Evolutionary conservation across 2,888 invertebrate species (phyloP), one percentile per base, ranked within the genome.

Genomic region (Ornithoptera alexandrae): DNA sequence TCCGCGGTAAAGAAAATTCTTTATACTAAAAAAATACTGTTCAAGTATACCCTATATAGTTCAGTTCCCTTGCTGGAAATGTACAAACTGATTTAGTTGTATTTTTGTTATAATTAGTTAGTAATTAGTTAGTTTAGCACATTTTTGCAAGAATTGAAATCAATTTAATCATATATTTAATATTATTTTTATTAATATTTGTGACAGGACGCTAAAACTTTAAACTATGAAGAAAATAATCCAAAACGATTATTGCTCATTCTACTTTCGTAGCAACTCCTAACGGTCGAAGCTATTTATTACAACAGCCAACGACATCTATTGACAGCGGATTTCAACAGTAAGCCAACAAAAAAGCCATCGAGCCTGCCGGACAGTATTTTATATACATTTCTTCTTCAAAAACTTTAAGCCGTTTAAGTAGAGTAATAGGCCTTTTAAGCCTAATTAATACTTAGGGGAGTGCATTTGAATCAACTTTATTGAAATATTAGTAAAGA

Each of bases 221-320:
- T 1, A 60, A 60, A 36, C 0, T 36, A 18, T 36, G 60, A 17
- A 17, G 17, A 60, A 5, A 60, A 18, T 60, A 39, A 17, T 36
- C 60, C 39, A 39, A 10, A 39, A 39, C 39, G 39, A 39, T 39
- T 39, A 39, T 8, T 36, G 36, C 24, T 17, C 59, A 18, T 36
- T 42, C 57, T 30, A 56, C 42, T 68, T 56, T 20, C 56, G 42
- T 30, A 53, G 30, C 50, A 53, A 56, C 56, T 46, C 30, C 81
- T 87, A 89, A 88, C 90, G 87, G 88, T 85, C 77, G 83, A 78
- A 82, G 86, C 89, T 90, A 90, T 90, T 90, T 89, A 90, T 90
- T 90, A 90, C 83, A 82, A 81, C 87, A 86, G 88, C 88, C 89
- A 87, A 83, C 88, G 90, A 88, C 91, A 90, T 90, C 89, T 89